Conservation (phyloP, 2,888 invertebrate genomes). For the Luffia ferchaultella region DNA sequence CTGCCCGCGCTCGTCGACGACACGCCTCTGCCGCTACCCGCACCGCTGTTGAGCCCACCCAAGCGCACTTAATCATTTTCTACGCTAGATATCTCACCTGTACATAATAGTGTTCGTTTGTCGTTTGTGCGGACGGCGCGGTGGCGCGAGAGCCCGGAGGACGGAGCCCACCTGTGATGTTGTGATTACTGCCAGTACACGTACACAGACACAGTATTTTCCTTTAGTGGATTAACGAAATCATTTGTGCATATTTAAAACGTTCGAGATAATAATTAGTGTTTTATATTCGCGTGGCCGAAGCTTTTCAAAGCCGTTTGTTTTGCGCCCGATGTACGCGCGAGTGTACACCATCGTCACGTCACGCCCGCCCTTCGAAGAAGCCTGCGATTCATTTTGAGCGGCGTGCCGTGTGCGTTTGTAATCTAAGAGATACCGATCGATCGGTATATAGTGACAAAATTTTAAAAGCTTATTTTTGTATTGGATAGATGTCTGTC, state of each 20-base stretch:
- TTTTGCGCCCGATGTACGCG: slow-evolving; percentile 56
- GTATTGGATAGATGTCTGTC: slow-evolving; percentile 49
- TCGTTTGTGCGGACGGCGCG: slow-evolving; percentile 6
- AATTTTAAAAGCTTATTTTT: slow-evolving; percentile 65
- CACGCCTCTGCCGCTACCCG: slow-evolving; percentile 48
- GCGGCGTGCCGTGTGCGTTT: slow-evolving; percentile 32
- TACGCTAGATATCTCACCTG: slow-evolving; percentile 26
- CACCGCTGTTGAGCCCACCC: slow-evolving; percentile 60
- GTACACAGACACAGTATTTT: slow-evolving; percentile 34
- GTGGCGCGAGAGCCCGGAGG: slow-evolving; percentile 14
- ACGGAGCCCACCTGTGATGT: slow-evolving; percentile 2
- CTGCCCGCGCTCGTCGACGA: slow-evolving; percentile 58
- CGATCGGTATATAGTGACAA: slow-evolving; percentile 51
- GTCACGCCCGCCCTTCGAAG: slow-evolving; percentile 27
- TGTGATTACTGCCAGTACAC: slow-evolving; percentile 21
- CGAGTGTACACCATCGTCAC: slow-evolving; percentile 28
- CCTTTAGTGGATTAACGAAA: slow-evolving; percentile 26
- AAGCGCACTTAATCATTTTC: slow-evolving; percentile 54
- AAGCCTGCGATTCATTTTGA: background rate
- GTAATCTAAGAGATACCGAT: slow-evolving; percentile 40
- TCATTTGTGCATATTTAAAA: slow-evolving; percentile 40
- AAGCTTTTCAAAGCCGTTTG: slow-evolving; percentile 54
- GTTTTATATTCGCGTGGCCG: slow-evolving; percentile 58
- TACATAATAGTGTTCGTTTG: slow-evolving; percentile 6
- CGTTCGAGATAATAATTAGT: slow-evolving; percentile 47